phyloP scores from a whole-genome alignment of 2,888 invertebrate genomes.

The Cephus spinipes region DNA sequence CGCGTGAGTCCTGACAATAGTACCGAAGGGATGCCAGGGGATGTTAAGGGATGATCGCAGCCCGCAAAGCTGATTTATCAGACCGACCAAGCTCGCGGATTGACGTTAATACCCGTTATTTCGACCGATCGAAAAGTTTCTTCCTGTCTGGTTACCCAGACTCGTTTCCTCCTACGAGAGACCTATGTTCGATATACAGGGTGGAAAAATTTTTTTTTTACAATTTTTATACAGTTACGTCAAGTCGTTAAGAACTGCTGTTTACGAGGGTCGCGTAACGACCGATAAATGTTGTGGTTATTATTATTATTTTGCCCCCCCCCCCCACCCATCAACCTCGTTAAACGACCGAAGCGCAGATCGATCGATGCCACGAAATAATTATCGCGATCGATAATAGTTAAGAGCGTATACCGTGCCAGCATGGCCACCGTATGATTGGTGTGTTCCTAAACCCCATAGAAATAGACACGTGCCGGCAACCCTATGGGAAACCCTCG shows the following conservation, averaged over 20 bases:
- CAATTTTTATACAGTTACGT: neutral
- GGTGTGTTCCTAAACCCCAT: neutral
- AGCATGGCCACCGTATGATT: neutral
- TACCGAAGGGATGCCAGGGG: slow-evolving; percentile 26
- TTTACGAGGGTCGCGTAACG: neutral
- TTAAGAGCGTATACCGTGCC: neutral
- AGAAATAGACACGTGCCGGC: neutral
- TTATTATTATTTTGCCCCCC: too few relatives aligned
- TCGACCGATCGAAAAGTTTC: slow-evolving; percentile 42
- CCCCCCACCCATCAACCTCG: neutral
- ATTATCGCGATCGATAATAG: neutral
- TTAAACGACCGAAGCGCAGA: neutral
- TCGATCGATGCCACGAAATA: neutral
- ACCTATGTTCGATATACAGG: neutral
- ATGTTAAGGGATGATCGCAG: slow-evolving; percentile 48
- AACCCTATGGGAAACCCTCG: slow-evolving; percentile 5
- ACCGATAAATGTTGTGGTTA: neutral
- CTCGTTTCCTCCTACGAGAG: neutral
- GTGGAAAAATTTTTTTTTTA: neutral
- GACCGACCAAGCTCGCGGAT: slow-evolving; percentile 53
- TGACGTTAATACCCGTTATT: slow-evolving; percentile 53
- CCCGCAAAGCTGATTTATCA: slow-evolving; percentile 54
- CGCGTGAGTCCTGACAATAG: slow-evolving; percentile 53
- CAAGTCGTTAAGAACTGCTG: neutral
- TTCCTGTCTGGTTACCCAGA: slow-evolving; percentile 22